Evolutionary conservation across 2,113 vertebrate species (phyloP), one percentile per base, ranked within the genome.

Genomic region (Malurus cyaneus): DNA sequence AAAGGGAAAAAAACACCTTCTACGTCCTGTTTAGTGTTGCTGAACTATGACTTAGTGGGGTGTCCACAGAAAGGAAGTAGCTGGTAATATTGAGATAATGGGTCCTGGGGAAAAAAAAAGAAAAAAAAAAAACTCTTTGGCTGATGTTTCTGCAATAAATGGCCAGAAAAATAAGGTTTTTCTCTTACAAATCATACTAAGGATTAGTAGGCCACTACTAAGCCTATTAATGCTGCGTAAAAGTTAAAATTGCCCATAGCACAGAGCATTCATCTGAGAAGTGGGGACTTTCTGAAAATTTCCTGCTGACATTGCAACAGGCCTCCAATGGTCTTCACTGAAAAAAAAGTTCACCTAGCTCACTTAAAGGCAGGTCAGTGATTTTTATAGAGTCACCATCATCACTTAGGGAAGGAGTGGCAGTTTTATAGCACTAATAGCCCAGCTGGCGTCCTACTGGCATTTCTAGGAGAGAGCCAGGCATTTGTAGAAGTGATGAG

Each of bases 351-450:
- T 82, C 70, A 73, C 28, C 31, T 70, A 80, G 18, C n/a, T 89
- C 11, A 4, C 41, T 88, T 82, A 57, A 94, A 80, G 70, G 53
- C 57, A 79, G 73, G 64, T 71, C 70, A 94, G 78, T 72, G 36
- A 53, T 92, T 84, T 87, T 89, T 46, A 52, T 9, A 34, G 71
- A 90, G 60, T 61, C 31, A 81, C 13, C 28, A 62, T 28, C 72
- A 92, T 66, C 59, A 61, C 23, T 92, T 52, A 62, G 54, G 50
- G 66, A 90, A 67, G 57, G 93, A 84, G 49, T 25, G 46, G n/a
- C 91, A 94, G 62, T 57, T 95, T 87, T 91, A 72, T 19, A 81
- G 69, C 53, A 49, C 69, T 81, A 73, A 85, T 32, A 89, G 28
- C 42, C 29, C 46, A 69, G 42, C 52, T 80, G 52, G 72, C 57